These are phyloP conservation scores for Pao palembangensis DNA, from an alignment of 2,113 vertebrate genomes.

Conservation along the genomic window DNA sequence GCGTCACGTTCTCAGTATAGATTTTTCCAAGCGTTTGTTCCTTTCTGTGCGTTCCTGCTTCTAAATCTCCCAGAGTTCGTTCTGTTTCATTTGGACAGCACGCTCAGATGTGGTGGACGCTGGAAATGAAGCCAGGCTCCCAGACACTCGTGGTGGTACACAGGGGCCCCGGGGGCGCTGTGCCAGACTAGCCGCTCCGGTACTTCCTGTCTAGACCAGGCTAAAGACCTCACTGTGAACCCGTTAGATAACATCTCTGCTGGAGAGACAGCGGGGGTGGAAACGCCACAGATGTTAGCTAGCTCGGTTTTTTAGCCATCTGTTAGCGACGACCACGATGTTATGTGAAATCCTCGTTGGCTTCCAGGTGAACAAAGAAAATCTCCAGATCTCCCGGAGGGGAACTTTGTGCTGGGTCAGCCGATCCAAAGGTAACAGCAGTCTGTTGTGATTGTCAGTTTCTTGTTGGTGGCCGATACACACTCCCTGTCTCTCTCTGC, in stretches of 20 bases:
- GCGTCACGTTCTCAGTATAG: not conserved
- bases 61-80: conserved; percentile 32
- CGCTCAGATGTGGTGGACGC: conserved; percentile 23
- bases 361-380: conserved; percentile 58
- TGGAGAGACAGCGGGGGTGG: conserved; percentile 14
- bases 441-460: not conserved
- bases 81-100: conserved; percentile 16
- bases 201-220: conserved; percentile 56
- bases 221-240: conserved; percentile 53
- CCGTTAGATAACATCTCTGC: conserved; percentile 66
- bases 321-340: conserved; percentile 11
- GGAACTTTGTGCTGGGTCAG: conserved; percentile 62
- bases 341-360: not conserved
- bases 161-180: conserved; percentile 44
- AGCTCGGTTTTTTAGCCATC: conserved; percentile 16
- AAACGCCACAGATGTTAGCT: conserved; percentile 35
- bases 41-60: not conserved
- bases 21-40: not conserved
- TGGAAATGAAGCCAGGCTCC: conserved; percentile 38
- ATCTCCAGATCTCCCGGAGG: conserved; percentile 69
- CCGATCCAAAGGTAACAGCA: conserved; percentile 62
- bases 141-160: conserved; percentile 59
- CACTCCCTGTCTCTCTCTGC: conserved; percentile 22
- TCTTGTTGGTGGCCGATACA: not conserved
- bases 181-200: conserved; percentile 63